A percentile compares a stretch with the other conserved stretches of the same genome.
phyloP scores from a whole-genome alignment of 2,888 invertebrate genomes.

The Plagodis dolabraria region DNA sequence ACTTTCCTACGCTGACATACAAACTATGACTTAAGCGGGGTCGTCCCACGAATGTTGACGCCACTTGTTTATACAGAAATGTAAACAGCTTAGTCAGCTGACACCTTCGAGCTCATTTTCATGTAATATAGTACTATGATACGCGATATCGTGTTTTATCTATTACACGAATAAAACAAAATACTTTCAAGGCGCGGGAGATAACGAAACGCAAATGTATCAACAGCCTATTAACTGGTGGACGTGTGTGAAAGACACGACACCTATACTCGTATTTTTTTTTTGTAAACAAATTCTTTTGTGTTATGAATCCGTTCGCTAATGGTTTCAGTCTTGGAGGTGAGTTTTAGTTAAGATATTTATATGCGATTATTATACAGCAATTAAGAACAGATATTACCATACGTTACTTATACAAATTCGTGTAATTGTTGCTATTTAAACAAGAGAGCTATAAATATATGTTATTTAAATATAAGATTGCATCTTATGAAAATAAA shows the following conservation, averaged over 20 bases:
- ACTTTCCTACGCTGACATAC: too few species aligned
- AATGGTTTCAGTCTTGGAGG: slow-evolving; percentile 57
- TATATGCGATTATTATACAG: not conserved
- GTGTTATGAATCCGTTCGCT: slow-evolving; percentile 63
- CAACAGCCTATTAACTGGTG: slow-evolving; percentile 8
- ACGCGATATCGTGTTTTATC: slow-evolving; percentile 35
- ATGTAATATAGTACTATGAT: slow-evolving; percentile 19
- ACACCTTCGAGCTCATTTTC: slow-evolving; percentile 10
- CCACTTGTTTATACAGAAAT: not conserved
- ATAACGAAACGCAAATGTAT: slow-evolving; percentile 27
- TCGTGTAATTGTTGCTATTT: too few species aligned
- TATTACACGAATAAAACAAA: slow-evolving; percentile 31
- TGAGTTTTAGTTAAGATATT: slow-evolving; percentile 40
- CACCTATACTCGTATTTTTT: not conserved
- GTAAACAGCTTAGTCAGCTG: slow-evolving; percentile 15
- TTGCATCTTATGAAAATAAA: too few species aligned
- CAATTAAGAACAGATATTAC: not conserved
- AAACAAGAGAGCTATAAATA: too few species aligned
- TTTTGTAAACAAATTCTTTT: not conserved
- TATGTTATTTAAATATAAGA: too few species aligned
- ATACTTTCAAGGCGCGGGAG: slow-evolving; percentile 23
- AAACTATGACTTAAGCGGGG: not conserved
- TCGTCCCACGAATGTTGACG: not conserved
- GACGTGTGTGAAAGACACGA: slow-evolving; percentile 13
- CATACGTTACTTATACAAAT: too few species aligned